Percentiles rank a stretch among this genome's conserved stretches.
These are phyloP conservation scores for Tragopan temminckii DNA, from an alignment of 2,797 vertebrate species.

Conservation along the genomic window DNA sequence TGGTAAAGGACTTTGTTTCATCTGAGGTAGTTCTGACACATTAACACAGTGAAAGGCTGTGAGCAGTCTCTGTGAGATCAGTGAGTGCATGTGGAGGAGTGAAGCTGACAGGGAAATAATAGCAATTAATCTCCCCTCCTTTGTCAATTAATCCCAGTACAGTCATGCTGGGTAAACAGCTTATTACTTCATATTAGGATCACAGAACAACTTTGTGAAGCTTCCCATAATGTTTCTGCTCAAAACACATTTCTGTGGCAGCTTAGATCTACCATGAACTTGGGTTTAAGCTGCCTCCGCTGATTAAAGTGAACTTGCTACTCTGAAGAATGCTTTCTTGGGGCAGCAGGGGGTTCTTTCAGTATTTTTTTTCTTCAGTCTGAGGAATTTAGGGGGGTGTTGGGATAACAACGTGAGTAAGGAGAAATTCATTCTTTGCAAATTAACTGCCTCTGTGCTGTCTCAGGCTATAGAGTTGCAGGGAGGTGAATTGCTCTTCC, in stretches of 20 bases:
- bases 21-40: constrained; percentile 35
- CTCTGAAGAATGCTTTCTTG: constrained; percentile 48
- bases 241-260: constrained; percentile 62
- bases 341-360: constrained; percentile 14
- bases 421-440: constrained; percentile 34
- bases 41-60: not conserved
- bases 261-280: constrained; percentile 61
- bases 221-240: constrained; percentile 65
- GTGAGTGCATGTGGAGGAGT: constrained; percentile 61
- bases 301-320: constrained; percentile 72
- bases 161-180: constrained; percentile 80
- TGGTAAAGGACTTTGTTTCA: constrained; percentile 50
- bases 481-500: not conserved
- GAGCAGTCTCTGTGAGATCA: constrained; percentile 60
- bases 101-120: constrained; percentile 79
- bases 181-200: constrained; percentile 85
- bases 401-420: constrained; percentile 49
- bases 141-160: constrained; percentile 80
- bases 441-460: constrained; percentile 28
- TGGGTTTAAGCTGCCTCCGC: constrained; percentile 37
- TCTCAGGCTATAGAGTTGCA: not conserved
- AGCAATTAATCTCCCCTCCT: constrained; percentile 83
- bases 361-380: not conserved
- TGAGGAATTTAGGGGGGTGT: constrained; percentile 66
- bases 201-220: constrained; percentile 76